Conservation (phyloP, 2,113 vertebrate genomes). For the Telmatochromis brachygnathus region DNA sequence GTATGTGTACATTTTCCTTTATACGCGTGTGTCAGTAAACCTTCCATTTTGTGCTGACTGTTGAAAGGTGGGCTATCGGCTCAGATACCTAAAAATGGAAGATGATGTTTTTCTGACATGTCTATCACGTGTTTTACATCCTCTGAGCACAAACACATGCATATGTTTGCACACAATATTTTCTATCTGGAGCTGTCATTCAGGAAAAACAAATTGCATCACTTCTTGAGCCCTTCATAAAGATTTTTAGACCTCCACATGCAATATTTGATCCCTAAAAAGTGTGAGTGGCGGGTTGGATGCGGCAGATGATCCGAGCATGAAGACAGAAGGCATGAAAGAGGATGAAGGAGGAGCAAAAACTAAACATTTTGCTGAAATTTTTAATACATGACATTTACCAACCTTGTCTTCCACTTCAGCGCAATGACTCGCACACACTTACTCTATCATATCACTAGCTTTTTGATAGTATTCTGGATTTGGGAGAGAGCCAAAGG, state of each 20-base stretch:
- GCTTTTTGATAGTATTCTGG: neutral
- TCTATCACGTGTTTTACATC: neutral
- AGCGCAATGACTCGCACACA: neutral
- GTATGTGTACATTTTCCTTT: neutral
- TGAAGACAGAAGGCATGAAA: neutral
- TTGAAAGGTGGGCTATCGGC: neutral
- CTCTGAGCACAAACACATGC: neutral
- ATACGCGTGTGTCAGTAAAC: neutral
- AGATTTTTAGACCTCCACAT: neutral
- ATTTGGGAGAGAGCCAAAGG: neutral
- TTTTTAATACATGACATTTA: neutral
- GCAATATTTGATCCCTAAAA: neutral
- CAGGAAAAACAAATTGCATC: neutral
- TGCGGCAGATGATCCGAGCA: neutral
- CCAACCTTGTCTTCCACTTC: neutral
- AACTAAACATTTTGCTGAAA: neutral
- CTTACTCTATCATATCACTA: neutral
- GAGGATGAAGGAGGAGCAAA: neutral
- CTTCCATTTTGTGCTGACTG: neutral
- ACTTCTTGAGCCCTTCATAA: neutral
- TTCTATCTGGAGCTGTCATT: neutral
- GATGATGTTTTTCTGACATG: neutral
- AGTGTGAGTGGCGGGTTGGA: neutral
- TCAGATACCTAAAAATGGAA: neutral
- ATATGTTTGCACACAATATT: neutral